Base-by-base conservation (phyloP, 2,797 vertebrate species). In the Ataeniobius toweri region DNA sequence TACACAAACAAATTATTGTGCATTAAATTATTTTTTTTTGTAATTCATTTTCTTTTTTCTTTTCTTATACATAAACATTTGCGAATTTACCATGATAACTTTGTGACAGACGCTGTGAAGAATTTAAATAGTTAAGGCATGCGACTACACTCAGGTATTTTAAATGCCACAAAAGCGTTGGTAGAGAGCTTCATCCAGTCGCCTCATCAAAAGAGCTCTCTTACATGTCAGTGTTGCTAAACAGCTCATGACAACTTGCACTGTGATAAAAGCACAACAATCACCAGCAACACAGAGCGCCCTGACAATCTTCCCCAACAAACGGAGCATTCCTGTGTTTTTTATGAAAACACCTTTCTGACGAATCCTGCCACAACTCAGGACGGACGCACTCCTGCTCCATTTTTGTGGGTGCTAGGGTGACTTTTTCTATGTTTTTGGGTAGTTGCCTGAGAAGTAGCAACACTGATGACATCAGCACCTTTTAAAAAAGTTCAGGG, bases 181-280 rank as follows among this genome's bases (percentile, higher is more conserved):
- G 63, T 58, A 59, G 63, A 67, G 63, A 12, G 20, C 53, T 69
- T 22, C 55, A 79, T 74, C 22, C 53, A 46, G 46, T 44, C 53
- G 9, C 24, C 28, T 74, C 22, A 79, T 74, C 41, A 79, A 70
- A 70, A 65, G n/a, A 69, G 48, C 65, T 74, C 44, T 51, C 41
- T 39, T 46, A 59, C 63, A 69, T 56, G 9, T 70, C 71, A 79
- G 28, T 74, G 63, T 74, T 51, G 78, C 78, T 70, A 79, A 74
- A 79, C 8, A 79, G 44, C 78, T 69, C 61, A 73, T 50, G 51
- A 79, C 28, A 74, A 22, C 72, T 50, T 79, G 72, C 48, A 74
- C 36, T 7, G 48, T 48, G 51, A 79, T 70, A 69, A 70, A 79
- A 74, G 41, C 51, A 41, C 24, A 46, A 65, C 50, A 73, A 24